phyloP scores from a whole-genome alignment of 2,888 invertebrate genomes.

The Automeris io region DNA sequence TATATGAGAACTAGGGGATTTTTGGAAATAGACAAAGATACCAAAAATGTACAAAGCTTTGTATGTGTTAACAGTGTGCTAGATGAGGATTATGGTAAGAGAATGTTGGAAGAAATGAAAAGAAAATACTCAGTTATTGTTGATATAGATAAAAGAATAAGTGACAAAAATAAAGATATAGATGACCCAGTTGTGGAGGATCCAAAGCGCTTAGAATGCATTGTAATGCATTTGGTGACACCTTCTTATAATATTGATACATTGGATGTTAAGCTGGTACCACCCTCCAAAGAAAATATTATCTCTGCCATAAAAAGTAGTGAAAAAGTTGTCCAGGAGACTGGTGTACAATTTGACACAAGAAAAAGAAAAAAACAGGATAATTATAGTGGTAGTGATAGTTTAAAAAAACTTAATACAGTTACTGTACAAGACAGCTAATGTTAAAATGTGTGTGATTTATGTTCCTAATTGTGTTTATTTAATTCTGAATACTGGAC shows the following conservation, averaged over 20 bases:
- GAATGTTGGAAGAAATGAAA: slow-evolving; percentile 87
- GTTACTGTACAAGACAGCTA: slow-evolving; percentile 27
- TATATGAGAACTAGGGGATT: slow-evolving; percentile 90
- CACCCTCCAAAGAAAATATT: slow-evolving; percentile 67
- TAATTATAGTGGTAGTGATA: slow-evolving; percentile 40
- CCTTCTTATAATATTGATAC: slow-evolving; percentile 47
- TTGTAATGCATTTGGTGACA: slow-evolving; percentile 81
- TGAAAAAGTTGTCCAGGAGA: slow-evolving; percentile 62
- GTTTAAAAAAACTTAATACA: slow-evolving; percentile 49
- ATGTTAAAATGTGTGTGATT: slow-evolving; percentile 26
- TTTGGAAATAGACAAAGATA: slow-evolving; percentile 86
- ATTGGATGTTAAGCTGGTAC: slow-evolving; percentile 57
- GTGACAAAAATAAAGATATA: slow-evolving; percentile 26
- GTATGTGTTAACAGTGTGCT: slow-evolving; percentile 90
- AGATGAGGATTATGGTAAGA: slow-evolving; percentile 85
- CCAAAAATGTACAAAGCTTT: slow-evolving; percentile 89
- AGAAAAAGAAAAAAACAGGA: slow-evolving; percentile 58
- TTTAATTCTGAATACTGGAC: background rate
- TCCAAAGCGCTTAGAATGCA: slow-evolving; percentile 82
- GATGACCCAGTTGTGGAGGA: slow-evolving; percentile 80
- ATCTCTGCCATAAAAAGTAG: slow-evolving; percentile 67
- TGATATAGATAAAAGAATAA: slow-evolving; percentile 63
- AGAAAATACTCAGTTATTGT: slow-evolving; percentile 84
- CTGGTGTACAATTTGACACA: slow-evolving; percentile 60
- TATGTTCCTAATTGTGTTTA: slow-evolving; percentile 28